Percentiles rank a stretch among this genome's conserved stretches.
Evolutionary conservation across 2,797 vertebrate genomes (phyloP).

Genomic region (Staurois parvus): DNA sequence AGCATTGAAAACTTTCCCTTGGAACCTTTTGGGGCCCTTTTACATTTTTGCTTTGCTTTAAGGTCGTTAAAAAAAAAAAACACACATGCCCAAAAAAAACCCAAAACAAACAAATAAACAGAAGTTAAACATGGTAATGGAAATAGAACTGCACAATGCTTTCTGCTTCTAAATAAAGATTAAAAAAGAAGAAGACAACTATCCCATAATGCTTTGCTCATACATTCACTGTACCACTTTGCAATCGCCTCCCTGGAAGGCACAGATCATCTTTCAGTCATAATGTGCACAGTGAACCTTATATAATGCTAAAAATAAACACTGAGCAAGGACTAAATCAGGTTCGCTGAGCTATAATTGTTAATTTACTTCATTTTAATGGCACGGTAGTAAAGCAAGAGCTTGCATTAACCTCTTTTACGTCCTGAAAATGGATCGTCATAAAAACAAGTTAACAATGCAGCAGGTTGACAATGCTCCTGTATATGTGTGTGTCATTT

Average conservation of each 20-base stretch:
- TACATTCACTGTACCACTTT: constrained; percentile 15
- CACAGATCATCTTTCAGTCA: constrained; percentile 56
- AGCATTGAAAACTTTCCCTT: neutral
- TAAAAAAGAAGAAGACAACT: neutral
- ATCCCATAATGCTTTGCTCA: constrained; percentile 21
- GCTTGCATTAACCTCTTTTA: constrained; percentile 21
- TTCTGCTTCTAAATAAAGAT: neutral
- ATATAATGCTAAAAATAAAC: constrained; percentile 58
- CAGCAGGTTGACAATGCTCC: neutral
- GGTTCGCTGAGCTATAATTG: constrained; percentile 47
- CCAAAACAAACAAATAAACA: no score
- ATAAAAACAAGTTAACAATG: constrained; percentile 11
- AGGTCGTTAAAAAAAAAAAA: neutral
- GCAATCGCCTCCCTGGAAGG: constrained; percentile 23
- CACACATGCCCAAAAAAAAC: no score
- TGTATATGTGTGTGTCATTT: neutral
- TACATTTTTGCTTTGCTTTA: no score
- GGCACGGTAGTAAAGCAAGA: neutral
- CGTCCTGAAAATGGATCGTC: neutral
- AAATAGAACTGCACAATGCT: neutral
- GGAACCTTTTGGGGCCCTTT: neutral
- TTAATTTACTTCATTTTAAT: constrained; percentile 42
- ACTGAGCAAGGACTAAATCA: constrained; percentile 23
- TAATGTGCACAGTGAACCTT: constrained; percentile 54
- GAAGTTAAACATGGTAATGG: neutral